Conservation (phyloP, 2,113 vertebrate genomes). For the Echinops telfairi region DNA sequence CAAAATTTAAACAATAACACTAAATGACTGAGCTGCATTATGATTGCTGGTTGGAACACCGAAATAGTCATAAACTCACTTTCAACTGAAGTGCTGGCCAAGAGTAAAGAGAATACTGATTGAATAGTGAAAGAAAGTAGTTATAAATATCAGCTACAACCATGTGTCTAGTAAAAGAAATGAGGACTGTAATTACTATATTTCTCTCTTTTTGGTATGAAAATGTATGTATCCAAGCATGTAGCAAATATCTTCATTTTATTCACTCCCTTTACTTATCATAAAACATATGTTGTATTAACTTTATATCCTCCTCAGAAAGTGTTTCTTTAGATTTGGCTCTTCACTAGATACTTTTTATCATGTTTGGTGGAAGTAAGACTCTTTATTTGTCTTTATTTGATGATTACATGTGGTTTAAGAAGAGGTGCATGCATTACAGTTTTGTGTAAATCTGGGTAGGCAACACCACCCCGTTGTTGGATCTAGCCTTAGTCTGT, state of each 20-base stretch:
- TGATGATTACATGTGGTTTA: neutral
- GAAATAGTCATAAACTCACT: neutral
- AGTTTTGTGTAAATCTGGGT: neutral
- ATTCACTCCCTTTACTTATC: neutral
- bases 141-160: neutral
- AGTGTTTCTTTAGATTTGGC: neutral
- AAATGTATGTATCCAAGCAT: neutral
- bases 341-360: neutral
- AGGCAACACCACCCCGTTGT: neutral
- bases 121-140: neutral
- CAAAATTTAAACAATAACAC: neutral
- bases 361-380: neutral
- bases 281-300: neutral
- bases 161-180: neutral
- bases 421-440: neutral
- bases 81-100: neutral
- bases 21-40: neutral
- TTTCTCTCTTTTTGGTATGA: neutral
- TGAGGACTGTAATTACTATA: neutral
- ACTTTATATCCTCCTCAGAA: neutral
- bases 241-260: neutral
- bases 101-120: neutral
- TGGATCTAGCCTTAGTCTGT: neutral
- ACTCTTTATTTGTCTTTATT: neutral
- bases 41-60: neutral